phyloP scores from a whole-genome alignment of 2,797 vertebrate species.

The Macropus fuliginosus region DNA sequence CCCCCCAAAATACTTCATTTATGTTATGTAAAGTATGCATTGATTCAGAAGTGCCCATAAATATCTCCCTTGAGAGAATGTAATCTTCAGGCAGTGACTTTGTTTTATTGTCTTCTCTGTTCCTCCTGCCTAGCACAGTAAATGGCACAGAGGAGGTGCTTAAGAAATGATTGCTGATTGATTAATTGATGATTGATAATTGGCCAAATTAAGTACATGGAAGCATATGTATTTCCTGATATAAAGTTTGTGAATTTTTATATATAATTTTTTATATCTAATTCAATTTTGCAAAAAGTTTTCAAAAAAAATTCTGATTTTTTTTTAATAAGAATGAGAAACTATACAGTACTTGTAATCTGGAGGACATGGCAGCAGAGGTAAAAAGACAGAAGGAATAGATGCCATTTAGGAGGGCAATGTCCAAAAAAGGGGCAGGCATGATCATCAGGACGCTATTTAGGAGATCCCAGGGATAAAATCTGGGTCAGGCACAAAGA shows the following conservation, averaged over 20 bases:
- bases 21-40: neutral
- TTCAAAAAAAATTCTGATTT: neutral
- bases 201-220: neutral
- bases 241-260: neutral
- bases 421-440: neutral
- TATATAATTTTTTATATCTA: neutral
- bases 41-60: neutral
- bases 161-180: neutral
- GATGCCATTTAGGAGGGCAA: neutral
- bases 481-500: neutral
- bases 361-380: neutral
- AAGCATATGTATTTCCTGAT: neutral
- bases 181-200: neutral
- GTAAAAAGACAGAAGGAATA: neutral
- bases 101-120: neutral
- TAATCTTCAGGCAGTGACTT: neutral
- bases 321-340: too few species aligned
- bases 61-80: neutral
- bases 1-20: neutral
- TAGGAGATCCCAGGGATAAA: neutral
- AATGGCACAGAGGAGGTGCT: neutral
- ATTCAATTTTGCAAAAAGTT: neutral
- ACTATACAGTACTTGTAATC: too few species aligned
- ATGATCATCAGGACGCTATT: neutral
- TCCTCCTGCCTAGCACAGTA: neutral